Base-by-base conservation (phyloP, 1,140 invertebrate genomes). In the Drosophila cardini region DNA sequence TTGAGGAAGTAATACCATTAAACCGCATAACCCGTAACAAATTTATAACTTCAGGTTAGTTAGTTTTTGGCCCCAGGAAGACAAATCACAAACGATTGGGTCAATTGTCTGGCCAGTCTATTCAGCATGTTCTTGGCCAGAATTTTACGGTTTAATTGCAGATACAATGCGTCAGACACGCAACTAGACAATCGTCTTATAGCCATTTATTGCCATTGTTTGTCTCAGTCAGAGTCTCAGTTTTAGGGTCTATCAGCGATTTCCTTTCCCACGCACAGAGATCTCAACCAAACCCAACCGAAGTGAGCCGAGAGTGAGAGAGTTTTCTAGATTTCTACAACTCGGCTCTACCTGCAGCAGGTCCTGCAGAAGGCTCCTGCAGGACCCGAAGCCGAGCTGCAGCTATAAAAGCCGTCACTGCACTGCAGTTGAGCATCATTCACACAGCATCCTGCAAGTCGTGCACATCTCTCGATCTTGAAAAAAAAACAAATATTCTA, bases 111-210 rank as follows among this genome's bases (percentile, higher is more conserved):
- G 32, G 32, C 15, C 10, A 40, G 43, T 34, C 18, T 16, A 30
- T 69, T 48, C 69, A 72, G 21, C 21, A 63, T 61, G 43, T 60
- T 76, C 76, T 64, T 78, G 73, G 74, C 46, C 77, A 89, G 77
- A 55, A 89, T 90, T 89, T 90, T 89, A 90, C 80, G 80, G 84
- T 87, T 89, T 89, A 90, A 90, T 89, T 89, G 84, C 74, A 67
- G 64, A 10, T 68, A 89, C 85, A 89, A 89, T 71, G 61, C 58
- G 42, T 50, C 48, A 70, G 81, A 78, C 78, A 71, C 58, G 76
- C 76, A 84, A 78, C 80, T 80, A 83, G 62, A 84, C 80, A 84
- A 84, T 83, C 76, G 55, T 70, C 72, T 70, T 63, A 58, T 9
- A 60, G 11, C 36, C 36, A 21, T 56, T 67, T 68, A 43, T 58